Conservation (phyloP, 2,113 vertebrate species). For the Corythornis cristatus region DNA sequence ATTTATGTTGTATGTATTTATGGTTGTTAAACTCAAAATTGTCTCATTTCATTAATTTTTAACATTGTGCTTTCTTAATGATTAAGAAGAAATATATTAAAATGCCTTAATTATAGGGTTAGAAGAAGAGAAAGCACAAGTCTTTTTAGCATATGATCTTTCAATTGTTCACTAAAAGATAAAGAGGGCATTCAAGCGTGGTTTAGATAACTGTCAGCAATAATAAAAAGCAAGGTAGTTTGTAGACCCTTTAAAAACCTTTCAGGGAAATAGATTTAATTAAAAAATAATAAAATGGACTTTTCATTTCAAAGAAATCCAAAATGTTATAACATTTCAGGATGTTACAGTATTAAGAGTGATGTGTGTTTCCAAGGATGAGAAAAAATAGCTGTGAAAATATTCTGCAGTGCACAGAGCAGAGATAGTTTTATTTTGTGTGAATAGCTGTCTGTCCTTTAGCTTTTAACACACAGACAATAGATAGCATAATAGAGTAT, state of each 20-base stretch:
- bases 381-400: slow-evolving; percentile 48
- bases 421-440: slow-evolving; percentile 50
- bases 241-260: slow-evolving; percentile 71
- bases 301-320: slow-evolving; percentile 71
- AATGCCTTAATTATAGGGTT: slow-evolving; percentile 78
- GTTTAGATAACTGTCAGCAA: slow-evolving; percentile 77
- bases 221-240: slow-evolving; percentile 76
- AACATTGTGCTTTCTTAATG: slow-evolving; percentile 72
- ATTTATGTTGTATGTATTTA: slow-evolving; percentile 69
- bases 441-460: background rate
- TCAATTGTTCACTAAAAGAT: slow-evolving; percentile 78
- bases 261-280: slow-evolving; percentile 74
- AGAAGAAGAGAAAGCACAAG: slow-evolving; percentile 69
- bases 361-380: slow-evolving; percentile 31
- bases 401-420: slow-evolving; percentile 28
- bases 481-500: background rate
- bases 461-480: background rate
- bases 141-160: slow-evolving; percentile 78
- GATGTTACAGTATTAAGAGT: slow-evolving; percentile 54
- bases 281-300: slow-evolving; percentile 77
- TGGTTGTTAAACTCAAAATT: slow-evolving; percentile 75
- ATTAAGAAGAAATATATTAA: slow-evolving; percentile 69
- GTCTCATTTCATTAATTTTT: slow-evolving; percentile 75
- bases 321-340: slow-evolving; percentile 72
- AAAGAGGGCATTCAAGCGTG: slow-evolving; percentile 79